Conservation (phyloP, 92 coral and sea anemone species). For the Diadumene lineata region DNA sequence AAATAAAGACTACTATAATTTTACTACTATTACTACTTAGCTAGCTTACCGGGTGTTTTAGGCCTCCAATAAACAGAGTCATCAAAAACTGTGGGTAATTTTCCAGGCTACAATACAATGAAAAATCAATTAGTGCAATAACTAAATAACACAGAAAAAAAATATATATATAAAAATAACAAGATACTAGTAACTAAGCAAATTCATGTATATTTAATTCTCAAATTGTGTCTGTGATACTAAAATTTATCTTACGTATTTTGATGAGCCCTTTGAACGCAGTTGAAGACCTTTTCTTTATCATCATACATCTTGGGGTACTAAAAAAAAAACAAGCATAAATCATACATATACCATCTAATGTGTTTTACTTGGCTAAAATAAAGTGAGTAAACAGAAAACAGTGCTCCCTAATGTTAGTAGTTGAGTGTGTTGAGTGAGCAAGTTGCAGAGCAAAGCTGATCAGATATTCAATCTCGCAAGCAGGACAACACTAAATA, state of each 20-base stretch:
- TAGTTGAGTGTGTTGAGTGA: too few relatives aligned
- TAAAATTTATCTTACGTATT: constrained; percentile 83
- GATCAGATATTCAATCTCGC: too few relatives aligned
- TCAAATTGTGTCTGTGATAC: not conserved
- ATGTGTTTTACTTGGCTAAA: too few relatives aligned
- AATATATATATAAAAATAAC: not conserved
- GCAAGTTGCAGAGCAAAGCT: too few relatives aligned
- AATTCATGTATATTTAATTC: not conserved
- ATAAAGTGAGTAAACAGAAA: too few relatives aligned
- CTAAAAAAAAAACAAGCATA: constrained; percentile 27
- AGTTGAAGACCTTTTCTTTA: constrained; percentile 78
- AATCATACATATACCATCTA: not conserved
- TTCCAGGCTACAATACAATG: constrained; percentile 57
- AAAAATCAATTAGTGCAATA: not conserved
- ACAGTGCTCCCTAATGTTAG: too few relatives aligned
- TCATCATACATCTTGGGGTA: constrained; percentile 97
- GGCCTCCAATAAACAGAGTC: constrained; percentile 78
- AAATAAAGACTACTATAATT: too few relatives aligned
- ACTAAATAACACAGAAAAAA: too few relatives aligned
- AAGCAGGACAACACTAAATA: too few relatives aligned
- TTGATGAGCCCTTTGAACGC: constrained; percentile 89
- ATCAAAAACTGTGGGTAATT: constrained; percentile 79
- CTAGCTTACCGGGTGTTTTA: constrained; percentile 96
- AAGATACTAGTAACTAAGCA: too few relatives aligned
- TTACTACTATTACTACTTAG: too few relatives aligned